Percentiles rank a stretch among this genome's conserved stretches.
These are phyloP conservation scores for Dasyprocta punctata DNA, from an alignment of 2,113 vertebrate genomes.

Conservation along the genomic window DNA sequence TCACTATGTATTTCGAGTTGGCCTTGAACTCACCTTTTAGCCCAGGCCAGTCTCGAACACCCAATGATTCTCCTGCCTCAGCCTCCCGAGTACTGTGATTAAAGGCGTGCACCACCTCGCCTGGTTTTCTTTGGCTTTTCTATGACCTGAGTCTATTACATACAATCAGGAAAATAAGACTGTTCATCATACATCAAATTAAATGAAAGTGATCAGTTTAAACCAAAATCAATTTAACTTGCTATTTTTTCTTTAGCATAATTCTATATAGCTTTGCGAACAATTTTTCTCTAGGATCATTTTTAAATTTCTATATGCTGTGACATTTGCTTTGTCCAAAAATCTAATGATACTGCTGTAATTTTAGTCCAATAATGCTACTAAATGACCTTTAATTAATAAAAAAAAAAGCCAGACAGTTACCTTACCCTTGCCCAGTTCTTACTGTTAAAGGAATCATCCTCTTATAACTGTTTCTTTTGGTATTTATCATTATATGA, in stretches of 20 bases:
- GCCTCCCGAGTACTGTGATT: too few species aligned
- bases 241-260: not conserved
- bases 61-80: too few species aligned
- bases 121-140: not conserved
- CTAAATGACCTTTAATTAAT: not conserved
- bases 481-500: not conserved
- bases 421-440: not conserved
- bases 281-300: slow-evolving; percentile 5
- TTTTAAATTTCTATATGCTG: not conserved
- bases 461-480: not conserved
- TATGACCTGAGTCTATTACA: not conserved
- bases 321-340: not conserved
- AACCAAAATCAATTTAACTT: not conserved
- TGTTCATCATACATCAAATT: not conserved
- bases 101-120: too few species aligned
- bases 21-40: too few species aligned
- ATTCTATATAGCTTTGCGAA: slow-evolving; percentile 1
- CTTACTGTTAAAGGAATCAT: not conserved
- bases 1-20: too few species aligned
- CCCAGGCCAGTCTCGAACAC: too few species aligned
- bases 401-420: not conserved
- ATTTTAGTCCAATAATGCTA: not conserved
- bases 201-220: not conserved
- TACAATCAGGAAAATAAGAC: not conserved
- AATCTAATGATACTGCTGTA: not conserved